phyloP scores from a whole-genome alignment of 2,888 invertebrate species.

The Ashinkailepas kermadecensis region DNA sequence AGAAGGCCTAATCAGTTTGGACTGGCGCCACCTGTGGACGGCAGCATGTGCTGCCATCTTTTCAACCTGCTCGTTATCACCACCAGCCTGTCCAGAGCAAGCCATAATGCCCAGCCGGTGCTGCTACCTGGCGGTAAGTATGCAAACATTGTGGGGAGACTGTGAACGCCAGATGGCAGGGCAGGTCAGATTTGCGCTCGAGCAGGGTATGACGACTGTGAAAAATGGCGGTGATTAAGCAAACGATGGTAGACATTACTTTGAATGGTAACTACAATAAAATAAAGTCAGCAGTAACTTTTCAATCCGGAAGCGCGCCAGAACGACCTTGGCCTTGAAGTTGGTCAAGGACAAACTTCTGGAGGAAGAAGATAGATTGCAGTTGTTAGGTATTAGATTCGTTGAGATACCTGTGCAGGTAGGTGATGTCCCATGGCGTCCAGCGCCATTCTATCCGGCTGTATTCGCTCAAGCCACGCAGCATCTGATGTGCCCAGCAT shows the following conservation, averaged over 20 bases:
- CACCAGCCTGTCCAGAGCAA: too few species aligned
- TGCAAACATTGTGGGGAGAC: not conserved
- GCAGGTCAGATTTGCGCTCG: not conserved
- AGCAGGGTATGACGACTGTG: not conserved
- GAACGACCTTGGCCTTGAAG: not conserved
- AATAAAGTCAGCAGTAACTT: not conserved
- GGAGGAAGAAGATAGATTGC: too few species aligned
- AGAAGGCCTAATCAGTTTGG: not conserved
- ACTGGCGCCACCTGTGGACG: not conserved
- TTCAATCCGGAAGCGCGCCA: not conserved
- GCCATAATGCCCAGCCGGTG: not conserved
- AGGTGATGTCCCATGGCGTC: too few species aligned
- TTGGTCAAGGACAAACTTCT: not conserved
- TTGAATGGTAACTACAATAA: constrained; percentile 19
- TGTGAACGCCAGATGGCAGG: not conserved
- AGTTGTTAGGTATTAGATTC: too few species aligned
- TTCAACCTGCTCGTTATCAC: too few species aligned
- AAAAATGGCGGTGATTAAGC: constrained; percentile 20
- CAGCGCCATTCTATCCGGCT: too few species aligned
- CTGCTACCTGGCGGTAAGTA: not conserved
- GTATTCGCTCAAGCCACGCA: too few species aligned
- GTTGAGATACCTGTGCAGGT: too few species aligned
- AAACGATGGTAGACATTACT: constrained; percentile 1
- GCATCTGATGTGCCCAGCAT: too few species aligned
- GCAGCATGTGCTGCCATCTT: not conserved